Evolutionary conservation across 2,888 invertebrate genomes (phyloP), one percentile per base, ranked within the genome.

Genomic region (Eristalis tenax): DNA sequence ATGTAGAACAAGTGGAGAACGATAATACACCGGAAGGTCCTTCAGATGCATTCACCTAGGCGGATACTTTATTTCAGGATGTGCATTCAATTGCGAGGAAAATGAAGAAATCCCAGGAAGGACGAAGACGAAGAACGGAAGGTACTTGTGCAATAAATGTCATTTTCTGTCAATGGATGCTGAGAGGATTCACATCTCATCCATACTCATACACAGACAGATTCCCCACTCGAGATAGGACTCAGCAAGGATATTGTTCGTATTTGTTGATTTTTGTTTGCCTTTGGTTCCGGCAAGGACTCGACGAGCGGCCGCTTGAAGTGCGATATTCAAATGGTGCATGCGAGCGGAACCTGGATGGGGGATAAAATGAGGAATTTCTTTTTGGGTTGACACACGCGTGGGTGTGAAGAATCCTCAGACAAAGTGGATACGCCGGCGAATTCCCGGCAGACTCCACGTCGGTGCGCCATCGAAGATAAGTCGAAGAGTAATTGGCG

Each of bases 31-130:
- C 61, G 63, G 61, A 80, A 68, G 68, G 66, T 68, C 80, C 80
- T 80, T 70, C 74, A 73, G n/a, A 73, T 73, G 73, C 71, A 71
- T 65, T 71, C 65, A 61, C 50, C 64, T 79, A 61, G 35, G 64
- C 68, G 74, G 56, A 61, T 63, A 35, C 68, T 68, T 68, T 68
- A 63, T 63, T 73, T 63, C 68, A 68, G 38, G 68, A 61, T 28
- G 61, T 74, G 50, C 79, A 66, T 80, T 66, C 66, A 73, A 73
- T 63, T 59, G 56, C 43, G 38, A 35, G 35, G 0, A 38, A 8
- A 40, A 68, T 11, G 32, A 35, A 50, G 50, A 61, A 66, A 43
- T 26, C 15, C 1, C 56, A 35, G 8, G 68, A 43, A 26, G 40
- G 35, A 38, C 65, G 22, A 61, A 11, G 22, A 38, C 38, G 1